Base-by-base conservation (phyloP, 2,797 vertebrate species). In the Dendrocincla tyrannina region DNA sequence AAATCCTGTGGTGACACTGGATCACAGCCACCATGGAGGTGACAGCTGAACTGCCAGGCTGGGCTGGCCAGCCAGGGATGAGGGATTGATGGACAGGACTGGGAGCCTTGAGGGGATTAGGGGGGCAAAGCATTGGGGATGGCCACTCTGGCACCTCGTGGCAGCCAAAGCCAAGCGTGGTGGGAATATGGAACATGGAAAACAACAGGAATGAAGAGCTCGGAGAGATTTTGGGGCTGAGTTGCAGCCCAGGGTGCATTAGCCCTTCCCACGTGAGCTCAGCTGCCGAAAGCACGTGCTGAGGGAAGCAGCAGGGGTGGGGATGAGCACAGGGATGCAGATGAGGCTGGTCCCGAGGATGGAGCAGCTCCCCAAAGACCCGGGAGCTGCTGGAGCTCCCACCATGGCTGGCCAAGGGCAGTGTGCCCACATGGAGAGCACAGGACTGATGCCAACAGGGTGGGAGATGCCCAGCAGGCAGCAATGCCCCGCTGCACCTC, bases 391-490 rank as follows among this genome's bases (percentile, higher is more conserved):
- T 46, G 76, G 24, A 15, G 32, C 46, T 59, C 60, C 46, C 67
- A 7, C 23, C 13, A 0, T 0, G 9, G 52, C 20, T 5, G 2
- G 47, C 47, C 49, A 3, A 17, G 64, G 58, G 30, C 41, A 6
- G 6, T 0, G 24, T 5, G 32, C 2, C 72, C 58, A 2, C 11
- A 9, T 0, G n/a, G 55, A 44, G 33, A 0, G 0, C 9, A 1
- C 72, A 9, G 52, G 24, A 7, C 5, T 7, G n/a, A 1, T 9
- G 25, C 22, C 12, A 8, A 17, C 50, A 17, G 35, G n/a, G 46
- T n/a, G 59, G 49, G 60, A 30, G 60, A 42, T n/a, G 44, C 79
- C 49, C 66, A 14, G 53, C 16, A 5, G 53, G 58, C 55, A 44
- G 42, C 63, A 24, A 28, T 17, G 39, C 39, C 46, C 46, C 1